Evolutionary conservation across 2,113 vertebrate species (phyloP), one percentile per base, ranked within the genome.

Genomic region (Macquaria ambigua): DNA sequence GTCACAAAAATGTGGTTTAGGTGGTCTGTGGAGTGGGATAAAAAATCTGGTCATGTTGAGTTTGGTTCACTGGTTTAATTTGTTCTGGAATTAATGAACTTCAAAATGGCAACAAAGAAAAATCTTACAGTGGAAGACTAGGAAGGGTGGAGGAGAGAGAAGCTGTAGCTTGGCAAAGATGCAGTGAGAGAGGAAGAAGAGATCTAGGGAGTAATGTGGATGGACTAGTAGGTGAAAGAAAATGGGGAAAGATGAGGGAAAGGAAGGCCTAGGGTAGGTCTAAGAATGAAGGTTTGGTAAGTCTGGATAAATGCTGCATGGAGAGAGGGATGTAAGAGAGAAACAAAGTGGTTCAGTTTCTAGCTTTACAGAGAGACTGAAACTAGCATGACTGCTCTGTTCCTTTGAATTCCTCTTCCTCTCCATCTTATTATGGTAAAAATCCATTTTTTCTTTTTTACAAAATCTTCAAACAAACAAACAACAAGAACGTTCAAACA

Each of bases 231-330:
- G 20, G 41, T 21, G 16, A 53, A 53, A 53, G 5, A 18, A 56
- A 70, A 48, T 43, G 16, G 28, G 34, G 56, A 3, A 15, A 39
- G 52, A 48, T 34, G 31, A 68, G 39, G 43, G 58, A 63, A 23
- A 39, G 43, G 21, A 62, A 46, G 53, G 15, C 61, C 39, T 2
- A 25, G 48, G 34, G 56, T 31, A 8, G 14, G 59, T 43, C 10
- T 43, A 43, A 68, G 28, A 68, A 39, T 14, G 31, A 58, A 66
- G 46, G 25, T 68, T 62, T 50, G 41, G n/a, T 28, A 67, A 52
- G 73, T 67, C 59, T 81, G 8, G 43, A 55, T 37, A 12, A 68
- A 58, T 66, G 59, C 43, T 78, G 50, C 6, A 58, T 64, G 46
- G 56, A 37, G 25, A 50, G 72, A 18, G 37, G 21, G 14, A 59